These are phyloP conservation scores for Chaitophorus viminalis DNA, from an alignment of 2,888 invertebrate species.

Conservation along the genomic window DNA sequence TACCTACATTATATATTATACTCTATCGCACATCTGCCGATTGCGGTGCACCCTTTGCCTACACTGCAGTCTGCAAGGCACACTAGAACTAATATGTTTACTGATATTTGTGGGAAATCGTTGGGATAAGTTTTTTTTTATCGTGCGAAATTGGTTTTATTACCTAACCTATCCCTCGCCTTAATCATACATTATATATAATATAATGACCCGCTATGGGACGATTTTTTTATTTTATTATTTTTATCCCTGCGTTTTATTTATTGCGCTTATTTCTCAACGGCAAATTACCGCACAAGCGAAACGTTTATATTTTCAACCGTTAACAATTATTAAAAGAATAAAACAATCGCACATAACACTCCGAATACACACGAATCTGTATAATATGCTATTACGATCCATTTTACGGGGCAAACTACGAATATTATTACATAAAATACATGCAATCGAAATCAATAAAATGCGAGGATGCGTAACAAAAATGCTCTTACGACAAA, in stretches of 20 bases:
- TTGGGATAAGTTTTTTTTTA: conserved; percentile 43
- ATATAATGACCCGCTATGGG: conserved; percentile 7
- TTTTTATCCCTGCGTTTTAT: conserved; percentile 36
- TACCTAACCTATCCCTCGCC: not conserved
- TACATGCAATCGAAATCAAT: no score
- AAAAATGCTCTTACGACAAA: no score
- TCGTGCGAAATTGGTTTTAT: conserved; percentile 52
- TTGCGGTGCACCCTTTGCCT: not conserved
- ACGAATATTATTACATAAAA: no score
- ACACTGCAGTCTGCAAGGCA: no score
- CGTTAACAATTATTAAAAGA: no score
- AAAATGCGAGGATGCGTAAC: no score
- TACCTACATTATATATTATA: not conserved
- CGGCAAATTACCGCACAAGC: not conserved
- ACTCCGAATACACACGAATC: no score
- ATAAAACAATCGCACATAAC: no score
- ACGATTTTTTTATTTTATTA: conserved; percentile 48
- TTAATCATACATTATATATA: no score
- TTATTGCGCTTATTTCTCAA: conserved; percentile 16
- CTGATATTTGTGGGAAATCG: conserved; percentile 36
- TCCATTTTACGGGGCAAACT: no score
- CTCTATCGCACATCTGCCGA: conserved; percentile 25
- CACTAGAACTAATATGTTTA: conserved; percentile 42
- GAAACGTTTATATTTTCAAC: not conserved
- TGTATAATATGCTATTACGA: no score